Conservation (phyloP, 1,140 invertebrate genomes). For the Drosophila arawakana region DNA sequence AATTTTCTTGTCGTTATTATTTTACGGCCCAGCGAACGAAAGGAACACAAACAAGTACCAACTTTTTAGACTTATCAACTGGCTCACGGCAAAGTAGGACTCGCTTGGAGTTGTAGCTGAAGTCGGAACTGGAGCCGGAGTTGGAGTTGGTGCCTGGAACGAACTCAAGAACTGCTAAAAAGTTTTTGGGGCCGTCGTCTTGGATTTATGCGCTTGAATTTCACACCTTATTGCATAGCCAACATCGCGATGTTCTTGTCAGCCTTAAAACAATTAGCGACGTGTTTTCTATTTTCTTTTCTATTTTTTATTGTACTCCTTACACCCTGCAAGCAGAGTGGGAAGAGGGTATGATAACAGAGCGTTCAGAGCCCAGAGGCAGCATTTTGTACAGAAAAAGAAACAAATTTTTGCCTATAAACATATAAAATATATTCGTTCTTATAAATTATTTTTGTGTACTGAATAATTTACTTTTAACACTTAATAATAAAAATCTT, state of each 20-base stretch:
- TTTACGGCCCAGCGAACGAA: constrained; percentile 55
- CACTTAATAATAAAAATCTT: too few species aligned
- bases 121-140: neutral
- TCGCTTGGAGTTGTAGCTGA: neutral
- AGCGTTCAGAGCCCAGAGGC: too few species aligned
- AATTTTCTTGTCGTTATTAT: constrained; percentile 70
- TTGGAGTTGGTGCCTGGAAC: neutral
- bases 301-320: neutral
- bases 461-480: too few species aligned
- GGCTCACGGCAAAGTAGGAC: constrained; percentile 38
- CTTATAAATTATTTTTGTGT: neutral
- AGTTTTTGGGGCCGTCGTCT: constrained; percentile 44
- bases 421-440: too few species aligned
- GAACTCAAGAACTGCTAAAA: constrained; percentile 41
- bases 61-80: constrained; percentile 56
- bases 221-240: constrained; percentile 75
- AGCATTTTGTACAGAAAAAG: too few species aligned
- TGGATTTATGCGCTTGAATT: constrained; percentile 70
- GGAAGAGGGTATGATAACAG: too few species aligned
- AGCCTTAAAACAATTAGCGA: constrained; percentile 77
- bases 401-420: too few species aligned
- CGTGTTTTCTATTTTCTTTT: constrained; percentile 15
- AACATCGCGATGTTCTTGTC: constrained; percentile 32
- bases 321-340: too few species aligned
- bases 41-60: constrained; percentile 13